Percentiles rank a stretch among this genome's conserved stretches.
phyloP scores from a whole-genome alignment of 2,888 invertebrate species.

The Pilophorus perplexus region DNA sequence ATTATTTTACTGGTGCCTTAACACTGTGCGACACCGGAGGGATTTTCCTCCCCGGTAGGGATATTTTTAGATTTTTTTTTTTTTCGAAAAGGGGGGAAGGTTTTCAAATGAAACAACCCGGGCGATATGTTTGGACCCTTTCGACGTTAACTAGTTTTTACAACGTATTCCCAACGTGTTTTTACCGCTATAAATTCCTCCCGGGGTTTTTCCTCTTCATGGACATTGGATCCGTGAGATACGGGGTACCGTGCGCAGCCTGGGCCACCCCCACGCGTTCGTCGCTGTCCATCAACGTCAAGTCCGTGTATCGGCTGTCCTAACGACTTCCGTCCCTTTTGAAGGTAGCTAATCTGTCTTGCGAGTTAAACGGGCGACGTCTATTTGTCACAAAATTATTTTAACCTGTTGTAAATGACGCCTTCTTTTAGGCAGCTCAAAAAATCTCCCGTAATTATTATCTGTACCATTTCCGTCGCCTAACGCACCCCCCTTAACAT shows the following conservation, averaged over 20 bases:
- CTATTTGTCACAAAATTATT: conserved; percentile 39
- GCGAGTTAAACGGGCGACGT: conserved; percentile 12
- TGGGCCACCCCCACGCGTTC: too few relatives aligned
- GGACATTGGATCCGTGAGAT: too few relatives aligned
- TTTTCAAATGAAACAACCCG: conserved; percentile 8
- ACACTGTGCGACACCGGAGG: neutral
- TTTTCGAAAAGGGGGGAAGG: neutral
- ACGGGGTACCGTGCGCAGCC: too few relatives aligned
- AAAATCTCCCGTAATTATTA: conserved; percentile 22
- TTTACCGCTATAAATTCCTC: conserved; percentile 23
- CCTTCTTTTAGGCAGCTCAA: conserved; percentile 5
- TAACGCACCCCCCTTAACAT: too few relatives aligned
- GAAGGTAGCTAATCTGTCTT: conserved; percentile 7
- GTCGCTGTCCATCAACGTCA: neutral
- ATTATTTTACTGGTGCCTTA: neutral
- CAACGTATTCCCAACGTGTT: conserved; percentile 29
- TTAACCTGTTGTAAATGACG: conserved; percentile 38
- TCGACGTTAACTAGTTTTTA: conserved; percentile 29
- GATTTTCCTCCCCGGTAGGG: too few relatives aligned
- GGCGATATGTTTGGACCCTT: conserved; percentile 7
- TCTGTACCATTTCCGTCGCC: conserved; percentile 1
- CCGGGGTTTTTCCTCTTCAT: too few relatives aligned
- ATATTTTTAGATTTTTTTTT: neutral
- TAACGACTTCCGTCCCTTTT: conserved; percentile 22
- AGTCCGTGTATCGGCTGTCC: too few relatives aligned